Percentiles rank a stretch among this genome's conserved stretches.
These are phyloP conservation scores for Narcine bancroftii DNA, from an alignment of 2,113 vertebrate species.

Conservation along the genomic window DNA sequence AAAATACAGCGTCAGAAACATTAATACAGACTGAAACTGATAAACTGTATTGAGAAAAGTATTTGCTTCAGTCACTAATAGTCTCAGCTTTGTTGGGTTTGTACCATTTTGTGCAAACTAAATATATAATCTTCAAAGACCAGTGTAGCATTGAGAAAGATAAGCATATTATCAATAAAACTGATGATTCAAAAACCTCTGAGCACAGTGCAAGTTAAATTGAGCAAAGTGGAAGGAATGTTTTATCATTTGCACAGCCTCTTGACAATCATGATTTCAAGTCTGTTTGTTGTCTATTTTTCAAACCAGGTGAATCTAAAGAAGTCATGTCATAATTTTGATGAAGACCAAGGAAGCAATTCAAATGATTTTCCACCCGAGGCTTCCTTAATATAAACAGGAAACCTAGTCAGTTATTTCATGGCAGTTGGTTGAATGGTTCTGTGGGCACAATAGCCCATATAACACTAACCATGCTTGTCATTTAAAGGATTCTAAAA, in stretches of 20 bases:
- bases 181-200: too few species aligned
- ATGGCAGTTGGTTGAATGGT: neutral
- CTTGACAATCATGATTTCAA: too few species aligned
- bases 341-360: neutral
- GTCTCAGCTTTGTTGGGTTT: neutral
- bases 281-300: too few species aligned
- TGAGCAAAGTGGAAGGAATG: too few species aligned
- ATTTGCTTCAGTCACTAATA: neutral
- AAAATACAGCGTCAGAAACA: neutral
- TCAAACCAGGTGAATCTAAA: too few species aligned
- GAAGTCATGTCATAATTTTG: neutral
- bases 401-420: neutral
- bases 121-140: neutral
- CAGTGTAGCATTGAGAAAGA: neutral
- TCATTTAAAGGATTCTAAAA: neutral
- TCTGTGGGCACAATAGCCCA: neutral
- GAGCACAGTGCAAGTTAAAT: too few species aligned
- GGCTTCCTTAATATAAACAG: neutral
- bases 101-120: neutral
- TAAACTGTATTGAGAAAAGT: neutral
- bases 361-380: neutral
- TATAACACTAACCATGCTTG: neutral
- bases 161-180: too few species aligned
- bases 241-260: too few species aligned
- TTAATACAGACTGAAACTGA: neutral